Evolutionary conservation across 2,888 invertebrate species (phyloP).

Genomic region (Nemotelus pantherinus): DNA sequence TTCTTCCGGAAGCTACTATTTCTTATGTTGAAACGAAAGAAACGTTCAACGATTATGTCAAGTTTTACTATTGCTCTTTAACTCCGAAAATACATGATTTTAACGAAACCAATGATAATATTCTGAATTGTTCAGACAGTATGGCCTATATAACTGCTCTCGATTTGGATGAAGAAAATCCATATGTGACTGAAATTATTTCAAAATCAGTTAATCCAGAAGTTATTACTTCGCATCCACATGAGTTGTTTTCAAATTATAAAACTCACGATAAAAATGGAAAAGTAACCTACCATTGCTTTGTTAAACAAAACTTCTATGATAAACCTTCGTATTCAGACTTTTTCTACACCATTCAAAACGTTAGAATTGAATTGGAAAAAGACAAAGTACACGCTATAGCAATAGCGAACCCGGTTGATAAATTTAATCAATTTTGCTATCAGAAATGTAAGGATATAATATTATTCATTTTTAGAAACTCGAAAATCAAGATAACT

Average conservation of each 20-base stretch:
- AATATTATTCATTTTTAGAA: no score
- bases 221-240: no score
- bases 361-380: not conserved
- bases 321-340: conserved; percentile 16
- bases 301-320: conserved; percentile 3
- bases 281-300: no score
- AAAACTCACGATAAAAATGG: not conserved
- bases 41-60: not conserved
- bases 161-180: conserved; percentile 17
- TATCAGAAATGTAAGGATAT: not conserved
- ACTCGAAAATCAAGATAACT: not conserved
- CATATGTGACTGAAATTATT: not conserved
- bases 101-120: not conserved
- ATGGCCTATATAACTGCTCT: conserved; percentile 19
- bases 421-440: not conserved
- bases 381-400: not conserved
- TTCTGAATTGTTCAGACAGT: no score
- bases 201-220: not conserved
- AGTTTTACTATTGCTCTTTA: conserved; percentile 15
- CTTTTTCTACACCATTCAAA: not conserved
- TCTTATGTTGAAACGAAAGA: conserved; percentile 34
- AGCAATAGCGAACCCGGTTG: conserved; percentile 9
- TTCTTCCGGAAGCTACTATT: not conserved
- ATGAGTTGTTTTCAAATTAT: not conserved
- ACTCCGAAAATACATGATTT: not conserved